Conservation (phyloP, 1,140 invertebrate genomes). For the Hormaphis cornu region DNA sequence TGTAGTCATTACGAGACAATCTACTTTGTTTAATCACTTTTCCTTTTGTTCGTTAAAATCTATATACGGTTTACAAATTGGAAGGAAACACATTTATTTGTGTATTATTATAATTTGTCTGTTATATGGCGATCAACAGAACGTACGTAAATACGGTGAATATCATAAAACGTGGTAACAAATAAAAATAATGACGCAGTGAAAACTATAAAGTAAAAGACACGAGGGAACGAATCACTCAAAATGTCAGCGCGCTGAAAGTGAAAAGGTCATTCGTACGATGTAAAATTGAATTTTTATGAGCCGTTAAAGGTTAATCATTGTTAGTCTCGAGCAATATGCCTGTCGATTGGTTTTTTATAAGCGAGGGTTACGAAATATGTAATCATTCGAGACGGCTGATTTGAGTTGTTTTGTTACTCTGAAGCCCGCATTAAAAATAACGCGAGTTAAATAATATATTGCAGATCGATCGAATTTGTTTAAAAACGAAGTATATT, state of each 20-base stretch:
- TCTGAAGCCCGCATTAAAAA: no score
- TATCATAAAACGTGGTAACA: no score
- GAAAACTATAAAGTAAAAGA: slow-evolving; percentile 2
- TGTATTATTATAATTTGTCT: neutral
- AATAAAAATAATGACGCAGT: neutral
- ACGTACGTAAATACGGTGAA: neutral
- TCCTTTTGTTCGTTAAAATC: neutral
- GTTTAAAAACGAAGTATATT: no score
- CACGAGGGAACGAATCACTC: neutral
- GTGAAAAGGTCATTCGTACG: slow-evolving; percentile 23
- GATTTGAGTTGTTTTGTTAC: neutral
- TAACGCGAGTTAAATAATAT: no score
- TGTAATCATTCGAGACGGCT: neutral
- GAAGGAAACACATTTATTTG: neutral
- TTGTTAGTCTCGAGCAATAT: neutral
- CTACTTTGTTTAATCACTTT: neutral
- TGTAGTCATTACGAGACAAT: slow-evolving; percentile 1
- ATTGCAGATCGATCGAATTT: no score
- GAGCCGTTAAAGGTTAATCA: slow-evolving; percentile 17
- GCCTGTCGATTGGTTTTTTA: neutral
- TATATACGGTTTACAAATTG: neutral
- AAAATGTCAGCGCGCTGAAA: slow-evolving; percentile 24
- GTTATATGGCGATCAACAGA: neutral
- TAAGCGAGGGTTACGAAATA: neutral
- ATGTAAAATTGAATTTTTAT: slow-evolving; percentile 26